Conservation (phyloP, 2,113 vertebrate species). For the Myiopsitta monachus region DNA sequence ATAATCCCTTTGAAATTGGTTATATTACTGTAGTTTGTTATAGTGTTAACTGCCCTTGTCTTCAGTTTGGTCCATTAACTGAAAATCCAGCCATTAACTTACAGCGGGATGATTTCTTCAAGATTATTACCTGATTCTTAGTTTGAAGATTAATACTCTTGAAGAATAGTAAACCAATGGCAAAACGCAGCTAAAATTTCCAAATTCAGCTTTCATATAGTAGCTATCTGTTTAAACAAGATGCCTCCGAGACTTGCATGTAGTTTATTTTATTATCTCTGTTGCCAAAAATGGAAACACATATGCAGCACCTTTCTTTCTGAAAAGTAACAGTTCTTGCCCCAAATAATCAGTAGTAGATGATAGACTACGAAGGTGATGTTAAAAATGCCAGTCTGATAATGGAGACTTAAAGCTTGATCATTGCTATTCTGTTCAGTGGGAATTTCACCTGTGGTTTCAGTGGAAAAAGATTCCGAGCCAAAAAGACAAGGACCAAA, state of each 20-base stretch:
- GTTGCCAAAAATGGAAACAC: background rate
- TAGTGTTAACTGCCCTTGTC: constrained; percentile 54
- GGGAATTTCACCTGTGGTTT: background rate
- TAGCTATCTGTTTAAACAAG: background rate
- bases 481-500: background rate
- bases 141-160: constrained; percentile 1
- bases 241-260: background rate
- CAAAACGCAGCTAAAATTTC: background rate
- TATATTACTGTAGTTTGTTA: constrained; percentile 55
- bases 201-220: background rate
- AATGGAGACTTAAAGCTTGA: background rate
- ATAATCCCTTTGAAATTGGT: constrained; percentile 56
- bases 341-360: background rate
- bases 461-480: background rate
- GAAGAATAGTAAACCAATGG: background rate
- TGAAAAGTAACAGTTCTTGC: background rate
- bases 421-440: background rate
- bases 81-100: constrained; percentile 36
- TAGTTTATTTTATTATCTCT: background rate
- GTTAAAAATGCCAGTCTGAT: background rate
- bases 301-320: background rate
- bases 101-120: constrained; percentile 43
- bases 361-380: background rate
- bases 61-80: constrained; percentile 41
- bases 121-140: constrained; percentile 22